phyloP scores from a whole-genome alignment of 2,113 vertebrate genomes.

The Scomber scombrus region DNA sequence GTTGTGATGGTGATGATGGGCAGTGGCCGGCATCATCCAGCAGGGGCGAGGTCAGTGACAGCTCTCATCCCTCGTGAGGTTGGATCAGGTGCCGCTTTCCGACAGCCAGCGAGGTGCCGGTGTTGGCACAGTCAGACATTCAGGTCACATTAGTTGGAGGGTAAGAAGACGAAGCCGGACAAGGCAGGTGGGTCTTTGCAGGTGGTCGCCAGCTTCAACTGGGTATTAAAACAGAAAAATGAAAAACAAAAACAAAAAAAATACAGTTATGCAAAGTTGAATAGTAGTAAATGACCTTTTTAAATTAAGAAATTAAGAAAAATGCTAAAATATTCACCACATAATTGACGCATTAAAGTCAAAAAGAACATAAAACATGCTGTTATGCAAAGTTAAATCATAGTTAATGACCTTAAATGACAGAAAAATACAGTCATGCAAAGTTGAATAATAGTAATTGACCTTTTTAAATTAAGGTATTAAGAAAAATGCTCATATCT shows the following conservation, averaged over 20 bases:
- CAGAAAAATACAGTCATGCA: too few relatives aligned
- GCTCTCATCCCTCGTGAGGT: constrained; percentile 48
- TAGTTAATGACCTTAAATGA: too few relatives aligned
- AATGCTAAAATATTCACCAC: too few relatives aligned
- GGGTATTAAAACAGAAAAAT: not conserved
- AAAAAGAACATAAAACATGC: too few relatives aligned
- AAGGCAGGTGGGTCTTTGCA: constrained; percentile 68
- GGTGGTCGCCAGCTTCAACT: constrained; percentile 52
- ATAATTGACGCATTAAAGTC: too few relatives aligned
- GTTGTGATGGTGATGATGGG: constrained; percentile 1
- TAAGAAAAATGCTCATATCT: too few relatives aligned
- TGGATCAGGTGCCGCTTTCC: constrained; percentile 65
- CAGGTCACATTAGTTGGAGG: constrained; percentile 76
- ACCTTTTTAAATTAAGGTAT: too few relatives aligned
- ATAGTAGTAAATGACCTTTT: too few relatives aligned
- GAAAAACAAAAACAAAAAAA: not conserved
- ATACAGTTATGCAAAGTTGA: not conserved
- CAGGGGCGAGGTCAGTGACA: constrained; percentile 58
- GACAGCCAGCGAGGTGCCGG: constrained; percentile 64
- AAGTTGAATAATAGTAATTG: too few relatives aligned
- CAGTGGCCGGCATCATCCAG: constrained; percentile 54
- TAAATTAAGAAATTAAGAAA: too few relatives aligned
- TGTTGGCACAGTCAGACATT: constrained; percentile 68
- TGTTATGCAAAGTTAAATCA: too few relatives aligned
- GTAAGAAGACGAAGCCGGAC: constrained; percentile 52